Base-by-base conservation (phyloP, 2,888 invertebrate genomes). In the Papilio protenor region DNA sequence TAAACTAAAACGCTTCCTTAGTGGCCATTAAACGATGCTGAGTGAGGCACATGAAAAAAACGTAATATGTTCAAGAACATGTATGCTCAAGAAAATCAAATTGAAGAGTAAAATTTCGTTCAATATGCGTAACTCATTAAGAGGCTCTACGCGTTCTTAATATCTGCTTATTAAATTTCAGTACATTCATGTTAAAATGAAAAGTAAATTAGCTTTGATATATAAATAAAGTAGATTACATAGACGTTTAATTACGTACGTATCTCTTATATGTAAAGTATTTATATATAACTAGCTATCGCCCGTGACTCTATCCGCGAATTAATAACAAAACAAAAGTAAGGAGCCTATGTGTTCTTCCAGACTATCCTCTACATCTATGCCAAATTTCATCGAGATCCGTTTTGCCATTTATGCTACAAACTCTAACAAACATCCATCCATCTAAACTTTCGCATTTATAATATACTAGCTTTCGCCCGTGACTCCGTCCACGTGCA, bases 111-210 rank as follows among this genome's bases (percentile, higher is more conserved):
- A 66, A 40, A 45, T 66, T 66, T 74, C n/a, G 47, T 73, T 73
- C 33, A 27, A 61, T 64, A 27, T 74, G 6, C 61, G 61, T 49
- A 47, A 74, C 23, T 49, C 23, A 45, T 47, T 64, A 61, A 74
- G 66, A 49, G 74, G 14, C 59, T 45, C 61, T 64, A 23, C 21
- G n/a, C 61, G 61, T 64, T 49, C 27, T 49, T 49, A 61, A 61
- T 61, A 74, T 74, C n/a, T 16, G 23, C 61, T 74, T 74, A 74
- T 74, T 74, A 74, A 64, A 74, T 73, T 73, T 45, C 73, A 59
- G 59, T 61, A 74, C 47, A 64, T 47, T 74, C 18, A 61, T 14
- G 73, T 64, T 74, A 49, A 49, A 61, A 49, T 49, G 47, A 45
- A 64, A 74, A 10, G 47, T 40, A 61, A 69, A 69, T 69, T 66